Base-by-base conservation (phyloP, 2,113 vertebrate genomes). In the Paratilapia polleni region DNA sequence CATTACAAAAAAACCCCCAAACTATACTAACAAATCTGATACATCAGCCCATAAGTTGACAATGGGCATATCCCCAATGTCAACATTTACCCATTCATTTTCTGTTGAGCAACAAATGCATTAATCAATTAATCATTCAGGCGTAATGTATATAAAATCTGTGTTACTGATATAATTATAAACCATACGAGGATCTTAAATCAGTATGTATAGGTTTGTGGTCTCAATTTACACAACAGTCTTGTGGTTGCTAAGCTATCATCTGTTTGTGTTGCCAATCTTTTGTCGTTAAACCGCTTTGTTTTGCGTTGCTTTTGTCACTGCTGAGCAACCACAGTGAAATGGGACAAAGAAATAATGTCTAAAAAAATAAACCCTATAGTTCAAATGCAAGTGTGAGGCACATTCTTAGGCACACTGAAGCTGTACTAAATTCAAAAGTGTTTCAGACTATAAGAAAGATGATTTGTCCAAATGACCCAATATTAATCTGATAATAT, bases 271-370 rank as follows among this genome's bases (percentile, higher is more conserved):
- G 57, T 76, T 31, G n/a, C 54, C 61, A 70, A 77, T 76, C 56
- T 59, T 78, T 62, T 76, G 82, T 36, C 77, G 54, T 59, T 17
- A 75, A 26, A 12, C 43, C 24, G 41, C 56, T 80, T 58, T 83
- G 54, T 66, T 77, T 58, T 61, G 36, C 56, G n/a, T 78, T 60
- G 14, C 47, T 47, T 54, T 26, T 60, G 59, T 60, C 74, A 60
- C 17, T 49, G 60, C 81, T 62, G 74, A 49, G 78, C 59, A 78
- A 84, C 81, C 3, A 10, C 22, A 49, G 24, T 22, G 47, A 70
- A 74, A 61, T 28, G 49, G 6, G 6, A 79, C 70, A 54, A 47
- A 54, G 17, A 73, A 73, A 54, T 54, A 54, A 54, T 15, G 8
- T 26, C 28, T 26, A 26, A 60, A 77, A 76, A 77, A 19, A 15